A percentile compares a stretch with the other conserved stretches of the same genome.
Conservation (phyloP, 2,888 invertebrate species). For the Mongoloraphidia duomilia region DNA sequence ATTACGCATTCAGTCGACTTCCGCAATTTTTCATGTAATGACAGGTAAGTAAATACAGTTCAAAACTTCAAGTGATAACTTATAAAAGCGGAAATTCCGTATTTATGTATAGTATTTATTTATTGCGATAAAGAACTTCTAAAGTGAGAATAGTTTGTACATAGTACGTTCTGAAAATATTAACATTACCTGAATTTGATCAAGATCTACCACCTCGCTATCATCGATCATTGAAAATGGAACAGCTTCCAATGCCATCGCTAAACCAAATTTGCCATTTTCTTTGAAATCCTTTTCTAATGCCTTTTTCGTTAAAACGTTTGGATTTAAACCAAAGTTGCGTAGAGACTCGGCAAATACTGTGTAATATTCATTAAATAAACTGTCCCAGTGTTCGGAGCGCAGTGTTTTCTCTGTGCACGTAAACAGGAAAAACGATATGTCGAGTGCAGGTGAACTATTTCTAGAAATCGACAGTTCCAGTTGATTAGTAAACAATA, state of each 20-base stretch:
- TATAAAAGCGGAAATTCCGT: too few relatives aligned
- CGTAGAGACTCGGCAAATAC: constrained; percentile 36
- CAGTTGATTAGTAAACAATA: constrained; percentile 5
- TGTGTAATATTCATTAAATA: constrained; percentile 45
- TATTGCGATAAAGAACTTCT: too few relatives aligned
- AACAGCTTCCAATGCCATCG: constrained; percentile 44
- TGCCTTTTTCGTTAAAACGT: constrained; percentile 35
- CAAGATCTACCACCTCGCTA: constrained; percentile 41
- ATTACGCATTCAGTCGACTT: too few relatives aligned
- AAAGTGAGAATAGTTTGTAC: too few relatives aligned
- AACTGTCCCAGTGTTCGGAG: constrained; percentile 38
- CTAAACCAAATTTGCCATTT: constrained; percentile 40
- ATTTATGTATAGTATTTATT: too few relatives aligned
- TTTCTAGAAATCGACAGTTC: too few relatives aligned
- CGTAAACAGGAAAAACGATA: constrained; percentile 44
- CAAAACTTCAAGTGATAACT: too few relatives aligned
- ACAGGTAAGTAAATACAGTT: too few relatives aligned
- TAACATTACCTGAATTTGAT: constrained; percentile 32
- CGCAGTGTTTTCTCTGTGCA: constrained; percentile 46
- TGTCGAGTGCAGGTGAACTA: constrained; percentile 40
- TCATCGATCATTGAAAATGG: constrained; percentile 40
- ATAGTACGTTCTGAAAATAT: background rate
- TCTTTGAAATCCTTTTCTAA: constrained; percentile 40
- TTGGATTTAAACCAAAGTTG: constrained; percentile 44
- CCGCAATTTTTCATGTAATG: too few relatives aligned